A percentile compares a stretch with the other conserved stretches of the same genome.
These are phyloP conservation scores for Hipparchia sbordonii DNA, from an alignment of 2,888 invertebrate genomes.

Conservation along the genomic window DNA sequence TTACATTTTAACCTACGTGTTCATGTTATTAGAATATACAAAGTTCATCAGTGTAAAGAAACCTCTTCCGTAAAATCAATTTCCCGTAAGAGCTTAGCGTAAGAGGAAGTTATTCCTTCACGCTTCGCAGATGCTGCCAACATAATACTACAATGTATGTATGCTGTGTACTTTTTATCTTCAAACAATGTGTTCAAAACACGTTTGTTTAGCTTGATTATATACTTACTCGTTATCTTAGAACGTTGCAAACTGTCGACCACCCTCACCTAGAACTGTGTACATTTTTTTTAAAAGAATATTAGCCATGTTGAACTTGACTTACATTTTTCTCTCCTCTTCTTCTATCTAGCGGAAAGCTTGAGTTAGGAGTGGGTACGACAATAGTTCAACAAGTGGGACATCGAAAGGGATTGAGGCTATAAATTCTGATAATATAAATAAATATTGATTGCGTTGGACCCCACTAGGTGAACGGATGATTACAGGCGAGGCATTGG, in stretches of 20 bases:
- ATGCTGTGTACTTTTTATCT: slow-evolving; percentile 12
- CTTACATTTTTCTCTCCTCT: too few species aligned
- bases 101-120: slow-evolving; percentile 38
- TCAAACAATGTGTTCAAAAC: slow-evolving; percentile 12
- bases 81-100: slow-evolving; percentile 30
- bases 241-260: not conserved
- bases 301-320: too few species aligned
- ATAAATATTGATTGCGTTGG: too few species aligned
- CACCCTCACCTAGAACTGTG: not conserved
- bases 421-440: too few species aligned
- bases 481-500: too few species aligned
- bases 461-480: too few species aligned
- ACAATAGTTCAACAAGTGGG: too few species aligned
- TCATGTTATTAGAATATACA: not conserved
- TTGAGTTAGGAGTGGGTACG: too few species aligned
- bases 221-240: not conserved
- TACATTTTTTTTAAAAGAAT: not conserved
- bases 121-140: slow-evolving; percentile 18
- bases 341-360: too few species aligned
- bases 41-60: slow-evolving; percentile 3
- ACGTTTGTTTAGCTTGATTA: slow-evolving; percentile 17
- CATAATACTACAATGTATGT: slow-evolving; percentile 1
- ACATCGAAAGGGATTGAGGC: too few species aligned
- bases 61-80: slow-evolving; percentile 37
- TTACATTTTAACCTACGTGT: not conserved